phyloP scores from a whole-genome alignment of 2,113 vertebrate species.

The Eclectus roratus region DNA sequence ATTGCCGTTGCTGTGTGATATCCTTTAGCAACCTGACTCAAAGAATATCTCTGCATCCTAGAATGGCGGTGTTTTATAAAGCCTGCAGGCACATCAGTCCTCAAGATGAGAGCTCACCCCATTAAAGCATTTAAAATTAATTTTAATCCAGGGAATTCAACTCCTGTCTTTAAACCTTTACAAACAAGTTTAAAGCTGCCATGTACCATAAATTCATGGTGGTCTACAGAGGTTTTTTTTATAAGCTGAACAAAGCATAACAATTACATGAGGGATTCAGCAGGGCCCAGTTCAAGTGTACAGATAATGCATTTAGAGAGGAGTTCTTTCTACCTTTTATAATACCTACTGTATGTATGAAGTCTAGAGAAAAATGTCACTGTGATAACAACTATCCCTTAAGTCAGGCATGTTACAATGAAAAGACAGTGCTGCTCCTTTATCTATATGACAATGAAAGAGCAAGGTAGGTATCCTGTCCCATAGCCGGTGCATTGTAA shows the following conservation, averaged over 20 bases:
- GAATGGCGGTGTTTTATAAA: not conserved
- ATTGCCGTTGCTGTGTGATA: not conserved
- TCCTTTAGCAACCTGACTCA: conserved; percentile 22
- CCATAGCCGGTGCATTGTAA: not conserved
- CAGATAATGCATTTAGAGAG: not conserved
- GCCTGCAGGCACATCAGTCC: conserved; percentile 18
- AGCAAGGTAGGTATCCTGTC: not conserved
- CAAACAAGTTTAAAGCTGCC: conserved; percentile 29
- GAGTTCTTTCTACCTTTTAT: not conserved
- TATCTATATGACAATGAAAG: not conserved
- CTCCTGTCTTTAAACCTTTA: conserved; percentile 28
- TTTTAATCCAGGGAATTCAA: conserved; percentile 43
- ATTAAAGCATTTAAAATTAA: conserved; percentile 36
- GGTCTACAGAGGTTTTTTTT: not conserved
- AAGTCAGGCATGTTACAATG: not conserved
- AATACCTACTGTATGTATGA: not conserved
- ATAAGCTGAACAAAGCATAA: conserved; percentile 5
- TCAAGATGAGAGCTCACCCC: not conserved
- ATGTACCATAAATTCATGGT: not conserved
- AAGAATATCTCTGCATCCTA: conserved; percentile 12
- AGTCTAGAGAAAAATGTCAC: not conserved
- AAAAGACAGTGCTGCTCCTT: not conserved
- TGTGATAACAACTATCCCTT: not conserved
- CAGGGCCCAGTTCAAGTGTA: not conserved
- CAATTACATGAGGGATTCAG: not conserved